These are phyloP conservation scores for Phengaris arion DNA, from an alignment of 2,888 invertebrate genomes.

Conservation along the genomic window DNA sequence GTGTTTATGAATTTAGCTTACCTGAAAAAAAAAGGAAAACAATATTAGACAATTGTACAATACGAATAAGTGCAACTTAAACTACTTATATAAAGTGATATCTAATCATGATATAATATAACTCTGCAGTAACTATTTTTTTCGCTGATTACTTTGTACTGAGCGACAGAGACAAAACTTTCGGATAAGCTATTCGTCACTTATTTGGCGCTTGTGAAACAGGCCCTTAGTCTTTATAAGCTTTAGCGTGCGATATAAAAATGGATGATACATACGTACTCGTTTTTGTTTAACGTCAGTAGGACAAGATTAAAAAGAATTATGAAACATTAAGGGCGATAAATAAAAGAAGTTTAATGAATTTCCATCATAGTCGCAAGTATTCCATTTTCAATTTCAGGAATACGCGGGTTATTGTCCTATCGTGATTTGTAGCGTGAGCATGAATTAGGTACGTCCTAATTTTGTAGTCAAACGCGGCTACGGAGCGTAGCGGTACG, in stretches of 20 bases:
- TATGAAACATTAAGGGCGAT: conserved; percentile 3
- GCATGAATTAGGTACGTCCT: background rate
- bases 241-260: background rate
- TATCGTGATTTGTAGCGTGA: conserved; percentile 2
- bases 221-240: too few species aligned
- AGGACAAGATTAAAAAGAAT: conserved; percentile 2
- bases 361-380: background rate
- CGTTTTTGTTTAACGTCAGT: conserved; percentile 9
- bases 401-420: conserved; percentile 8
- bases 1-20: conserved; percentile 31
- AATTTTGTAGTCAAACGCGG: background rate
- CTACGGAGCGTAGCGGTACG: background rate
- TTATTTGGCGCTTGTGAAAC: too few species aligned
- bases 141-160: too few species aligned
- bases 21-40: conserved; percentile 40
- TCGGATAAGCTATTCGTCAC: too few species aligned
- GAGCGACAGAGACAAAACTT: too few species aligned
- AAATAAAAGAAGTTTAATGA: conserved; percentile 3
- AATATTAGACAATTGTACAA: background rate
- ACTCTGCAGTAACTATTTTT: too few species aligned
- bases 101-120: too few species aligned
- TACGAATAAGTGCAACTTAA: background rate
- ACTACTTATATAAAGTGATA: too few species aligned
- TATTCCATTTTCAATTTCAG: conserved; percentile 8
- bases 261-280: background rate